Evolutionary conservation across 2,113 vertebrate species (phyloP).

Genomic region (Dromiciops gliroides): DNA sequence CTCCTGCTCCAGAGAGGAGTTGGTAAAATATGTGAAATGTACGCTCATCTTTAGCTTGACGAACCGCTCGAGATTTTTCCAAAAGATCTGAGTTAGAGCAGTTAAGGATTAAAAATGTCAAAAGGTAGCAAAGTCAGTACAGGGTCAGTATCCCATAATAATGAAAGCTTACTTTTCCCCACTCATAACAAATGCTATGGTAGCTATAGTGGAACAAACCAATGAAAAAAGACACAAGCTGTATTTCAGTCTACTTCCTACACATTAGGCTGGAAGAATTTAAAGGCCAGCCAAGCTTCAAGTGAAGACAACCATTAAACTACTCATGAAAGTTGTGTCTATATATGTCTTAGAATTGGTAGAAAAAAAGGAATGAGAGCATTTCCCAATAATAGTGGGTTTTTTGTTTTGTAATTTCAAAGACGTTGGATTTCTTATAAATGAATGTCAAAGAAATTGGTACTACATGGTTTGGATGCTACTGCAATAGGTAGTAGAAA

Average conservation of each 20-base stretch:
- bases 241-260: not conserved
- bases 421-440: not conserved
- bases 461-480: not conserved
- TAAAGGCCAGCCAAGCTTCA: not conserved
- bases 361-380: not conserved
- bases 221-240: not conserved
- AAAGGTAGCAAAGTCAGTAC: not conserved
- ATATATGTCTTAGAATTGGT: not conserved
- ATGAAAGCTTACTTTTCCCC: not conserved
- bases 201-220: not conserved
- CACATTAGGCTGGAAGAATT: not conserved
- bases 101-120: conserved; percentile 83
- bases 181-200: not conserved
- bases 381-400: not conserved
- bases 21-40: conserved; percentile 99
- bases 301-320: not conserved
- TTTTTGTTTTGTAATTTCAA: not conserved
- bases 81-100: conserved; percentile 88
- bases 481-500: not conserved
- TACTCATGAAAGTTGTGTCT: not conserved
- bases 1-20: conserved; percentile 93
- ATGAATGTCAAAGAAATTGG: not conserved
- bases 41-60: conserved; percentile 98
- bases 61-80: conserved; percentile 97
- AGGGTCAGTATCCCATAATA: not conserved